Percentiles rank a stretch among this genome's conserved stretches.
phyloP scores from a whole-genome alignment of 1,140 invertebrate genomes.

The Meloidogyne floridensis region DNA sequence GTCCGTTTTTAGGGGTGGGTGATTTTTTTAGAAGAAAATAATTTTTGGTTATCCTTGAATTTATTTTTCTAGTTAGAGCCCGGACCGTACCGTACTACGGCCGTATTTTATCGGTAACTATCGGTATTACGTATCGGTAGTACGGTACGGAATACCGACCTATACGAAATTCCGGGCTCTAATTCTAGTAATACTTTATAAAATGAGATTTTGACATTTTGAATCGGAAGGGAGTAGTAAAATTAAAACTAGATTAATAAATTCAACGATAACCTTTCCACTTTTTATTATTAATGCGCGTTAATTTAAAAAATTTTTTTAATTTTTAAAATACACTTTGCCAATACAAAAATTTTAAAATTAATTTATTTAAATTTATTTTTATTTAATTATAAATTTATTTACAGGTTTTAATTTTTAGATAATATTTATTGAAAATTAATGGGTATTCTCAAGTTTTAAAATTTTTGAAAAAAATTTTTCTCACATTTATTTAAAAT shows the following conservation, averaged over 20 bases:
- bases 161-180: too few relatives aligned
- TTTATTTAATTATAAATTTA: not conserved
- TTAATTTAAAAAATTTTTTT: not conserved
- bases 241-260: too few relatives aligned
- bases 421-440: too few relatives aligned
- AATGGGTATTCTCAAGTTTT: too few relatives aligned
- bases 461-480: too few relatives aligned
- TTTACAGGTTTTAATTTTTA: not conserved
- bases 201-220: not conserved
- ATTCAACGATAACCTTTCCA: too few relatives aligned
- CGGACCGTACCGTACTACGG: too few relatives aligned
- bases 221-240: not conserved
- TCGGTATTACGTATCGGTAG: too few relatives aligned
- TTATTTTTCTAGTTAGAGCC: not conserved
- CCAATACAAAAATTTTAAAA: not conserved
- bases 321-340: not conserved
- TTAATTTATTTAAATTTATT: not conserved
- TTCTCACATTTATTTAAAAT: too few relatives aligned
- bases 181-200: not conserved
- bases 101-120: too few relatives aligned
- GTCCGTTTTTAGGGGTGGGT: not conserved
- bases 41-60: not conserved
- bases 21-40: not conserved
- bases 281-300: too few relatives aligned
- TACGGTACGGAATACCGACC: too few relatives aligned